phyloP scores from a whole-genome alignment of 2,888 invertebrate species.

The Cheilosia soror region DNA sequence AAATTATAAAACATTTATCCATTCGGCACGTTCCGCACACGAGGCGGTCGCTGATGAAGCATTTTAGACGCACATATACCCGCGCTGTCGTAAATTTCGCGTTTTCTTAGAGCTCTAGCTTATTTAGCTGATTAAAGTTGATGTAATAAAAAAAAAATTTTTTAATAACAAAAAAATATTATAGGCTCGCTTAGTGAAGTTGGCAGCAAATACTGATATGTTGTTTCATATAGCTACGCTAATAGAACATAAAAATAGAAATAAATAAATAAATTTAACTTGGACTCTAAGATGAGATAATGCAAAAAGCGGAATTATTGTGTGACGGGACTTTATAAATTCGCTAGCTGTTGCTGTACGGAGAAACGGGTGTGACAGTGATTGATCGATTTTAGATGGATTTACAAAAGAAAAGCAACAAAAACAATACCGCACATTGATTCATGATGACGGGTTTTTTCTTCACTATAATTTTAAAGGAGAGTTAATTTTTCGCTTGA shows the following conservation, averaged over 20 bases:
- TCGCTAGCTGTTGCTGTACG: background rate
- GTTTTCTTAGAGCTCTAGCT: constrained; percentile 11
- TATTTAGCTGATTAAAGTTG: constrained; percentile 47
- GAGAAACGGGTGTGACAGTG: constrained; percentile 53
- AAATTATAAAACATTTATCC: constrained; percentile 25
- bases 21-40: constrained; percentile 65
- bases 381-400: constrained; percentile 54
- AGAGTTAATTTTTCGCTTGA: constrained; percentile 23
- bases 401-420: background rate
- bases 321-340: constrained; percentile 2
- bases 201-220: constrained; percentile 18
- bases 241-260: constrained; percentile 17
- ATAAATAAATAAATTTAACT: constrained; percentile 43
- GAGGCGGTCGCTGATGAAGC: constrained; percentile 34
- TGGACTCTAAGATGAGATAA: constrained; percentile 38
- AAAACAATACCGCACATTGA: constrained; percentile 1
- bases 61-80: constrained; percentile 34
- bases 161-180: constrained; percentile 10
- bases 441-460: constrained; percentile 1
- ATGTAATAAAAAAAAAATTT: constrained; percentile 45
- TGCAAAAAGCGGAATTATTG: constrained; percentile 17
- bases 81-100: constrained; percentile 33
- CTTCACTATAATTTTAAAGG: background rate
- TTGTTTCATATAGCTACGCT: constrained; percentile 7
- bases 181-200: constrained; percentile 11